Evolutionary conservation across 2,797 vertebrate species (phyloP).

Genomic region (Lateolabrax maculatus): DNA sequence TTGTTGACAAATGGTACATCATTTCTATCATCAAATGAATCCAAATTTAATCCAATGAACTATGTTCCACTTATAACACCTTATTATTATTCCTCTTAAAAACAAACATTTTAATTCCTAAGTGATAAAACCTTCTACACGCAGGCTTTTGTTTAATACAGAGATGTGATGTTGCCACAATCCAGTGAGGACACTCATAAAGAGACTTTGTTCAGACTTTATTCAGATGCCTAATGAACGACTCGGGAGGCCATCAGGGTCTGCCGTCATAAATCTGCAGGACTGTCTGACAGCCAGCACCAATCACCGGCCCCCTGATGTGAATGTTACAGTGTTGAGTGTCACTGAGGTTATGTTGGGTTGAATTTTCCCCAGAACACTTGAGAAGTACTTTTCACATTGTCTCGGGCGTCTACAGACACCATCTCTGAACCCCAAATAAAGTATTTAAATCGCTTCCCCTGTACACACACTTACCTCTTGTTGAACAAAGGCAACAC

Average conservation of each 20-base stretch:
- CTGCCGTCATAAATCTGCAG: constrained; percentile 51
- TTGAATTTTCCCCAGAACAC: constrained; percentile 3
- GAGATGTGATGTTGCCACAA: background rate
- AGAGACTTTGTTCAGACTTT: constrained; percentile 11
- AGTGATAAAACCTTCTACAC: too few species aligned
- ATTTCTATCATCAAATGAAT: too few species aligned
- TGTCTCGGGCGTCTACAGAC: background rate
- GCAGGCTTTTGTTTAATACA: too few species aligned
- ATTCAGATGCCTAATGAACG: constrained; percentile 44
- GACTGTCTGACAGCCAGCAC: constrained; percentile 44
- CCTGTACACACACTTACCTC: background rate
- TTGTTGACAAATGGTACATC: too few species aligned
- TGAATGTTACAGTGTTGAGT: background rate
- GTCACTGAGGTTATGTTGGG: constrained; percentile 11
- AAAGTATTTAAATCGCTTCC: background rate
- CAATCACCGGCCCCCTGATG: constrained; percentile 64
- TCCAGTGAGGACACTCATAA: background rate
- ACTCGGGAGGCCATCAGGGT: constrained; percentile 39
- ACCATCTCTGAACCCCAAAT: background rate
- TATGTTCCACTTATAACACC: too few species aligned
- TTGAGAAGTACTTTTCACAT: background rate
- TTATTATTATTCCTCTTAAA: too few species aligned
- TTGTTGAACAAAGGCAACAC: constrained; percentile 3
- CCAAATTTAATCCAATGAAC: background rate
- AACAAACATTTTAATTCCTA: too few species aligned